Evolutionary conservation across 2,113 vertebrate genomes (phyloP).

Genomic region (Burhinus bistriatus): DNA sequence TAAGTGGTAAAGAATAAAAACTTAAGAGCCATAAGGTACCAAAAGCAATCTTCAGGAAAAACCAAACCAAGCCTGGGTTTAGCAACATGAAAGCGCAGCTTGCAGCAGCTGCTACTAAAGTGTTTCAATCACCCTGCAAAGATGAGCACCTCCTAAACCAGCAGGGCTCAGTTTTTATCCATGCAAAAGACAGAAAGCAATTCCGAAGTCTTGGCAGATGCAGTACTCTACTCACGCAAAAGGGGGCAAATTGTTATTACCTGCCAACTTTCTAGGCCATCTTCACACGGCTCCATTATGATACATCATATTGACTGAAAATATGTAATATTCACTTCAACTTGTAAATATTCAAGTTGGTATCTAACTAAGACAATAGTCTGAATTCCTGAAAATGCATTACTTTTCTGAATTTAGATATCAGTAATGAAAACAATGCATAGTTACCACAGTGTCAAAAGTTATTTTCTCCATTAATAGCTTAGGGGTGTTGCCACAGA

Average conservation of each 20-base stretch:
- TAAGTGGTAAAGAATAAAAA: background rate
- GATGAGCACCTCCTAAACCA: background rate
- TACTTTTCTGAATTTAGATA: background rate
- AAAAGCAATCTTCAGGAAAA: background rate
- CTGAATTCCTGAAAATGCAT: background rate
- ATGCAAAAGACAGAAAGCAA: background rate
- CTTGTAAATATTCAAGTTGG: background rate
- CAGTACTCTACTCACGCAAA: background rate
- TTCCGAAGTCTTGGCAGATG: background rate
- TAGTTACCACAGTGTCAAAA: background rate
- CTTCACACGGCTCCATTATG: background rate
- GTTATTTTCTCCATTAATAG: background rate
- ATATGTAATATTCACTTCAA: background rate
- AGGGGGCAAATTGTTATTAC: background rate
- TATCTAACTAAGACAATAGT: background rate
- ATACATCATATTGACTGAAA: background rate
- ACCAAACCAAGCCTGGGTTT: background rate
- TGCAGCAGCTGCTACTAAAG: conserved; percentile 11
- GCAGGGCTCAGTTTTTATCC: background rate
- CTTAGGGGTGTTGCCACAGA: background rate
- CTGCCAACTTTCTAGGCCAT: background rate
- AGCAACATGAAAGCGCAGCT: background rate
- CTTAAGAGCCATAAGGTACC: background rate
- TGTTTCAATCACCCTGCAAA: background rate
- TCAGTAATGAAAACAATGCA: background rate